Conservation (phyloP, 2,113 vertebrate species). For the Plotosus lineatus region DNA sequence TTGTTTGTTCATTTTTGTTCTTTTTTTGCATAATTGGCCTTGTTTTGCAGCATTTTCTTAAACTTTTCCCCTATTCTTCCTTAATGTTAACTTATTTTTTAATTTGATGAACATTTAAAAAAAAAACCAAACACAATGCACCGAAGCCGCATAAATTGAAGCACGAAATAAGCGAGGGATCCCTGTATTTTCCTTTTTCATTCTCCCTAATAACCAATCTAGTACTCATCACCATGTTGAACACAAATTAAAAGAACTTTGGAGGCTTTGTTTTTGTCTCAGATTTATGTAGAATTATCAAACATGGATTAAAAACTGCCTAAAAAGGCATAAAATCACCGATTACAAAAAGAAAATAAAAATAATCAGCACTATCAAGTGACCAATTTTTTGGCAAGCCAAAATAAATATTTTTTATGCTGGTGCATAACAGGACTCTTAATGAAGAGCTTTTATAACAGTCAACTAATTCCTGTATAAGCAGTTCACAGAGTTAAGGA, state of each 20-base stretch:
- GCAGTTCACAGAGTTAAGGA: conserved; percentile 20
- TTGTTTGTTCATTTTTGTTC: too few species aligned
- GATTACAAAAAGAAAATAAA: conserved; percentile 31
- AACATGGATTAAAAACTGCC: conserved; percentile 37
- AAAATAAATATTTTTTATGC: conserved; percentile 41
- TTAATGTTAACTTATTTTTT: too few species aligned
- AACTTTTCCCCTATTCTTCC: too few species aligned
- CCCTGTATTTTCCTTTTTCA: too few species aligned
- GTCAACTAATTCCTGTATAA: neutral
- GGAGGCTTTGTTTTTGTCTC: neutral
- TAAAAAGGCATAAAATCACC: conserved; percentile 33
- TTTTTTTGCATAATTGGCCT: too few species aligned
- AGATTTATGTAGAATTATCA: conserved; percentile 31
- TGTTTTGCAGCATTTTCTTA: too few species aligned
- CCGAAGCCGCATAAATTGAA: too few species aligned
- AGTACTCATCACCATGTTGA: neutral
- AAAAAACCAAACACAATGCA: too few species aligned
- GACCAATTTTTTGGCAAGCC: conserved; percentile 8
- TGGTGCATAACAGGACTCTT: conserved; percentile 29
- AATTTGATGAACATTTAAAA: too few species aligned
- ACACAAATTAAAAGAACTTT: neutral
- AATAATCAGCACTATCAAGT: conserved; percentile 14
- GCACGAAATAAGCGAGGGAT: too few species aligned
- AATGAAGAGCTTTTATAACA: neutral
- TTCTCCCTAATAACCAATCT: too few species aligned